These are phyloP conservation scores for Hippoglossus stenolepis DNA, from an alignment of 2,113 vertebrate genomes.

Conservation along the genomic window DNA sequence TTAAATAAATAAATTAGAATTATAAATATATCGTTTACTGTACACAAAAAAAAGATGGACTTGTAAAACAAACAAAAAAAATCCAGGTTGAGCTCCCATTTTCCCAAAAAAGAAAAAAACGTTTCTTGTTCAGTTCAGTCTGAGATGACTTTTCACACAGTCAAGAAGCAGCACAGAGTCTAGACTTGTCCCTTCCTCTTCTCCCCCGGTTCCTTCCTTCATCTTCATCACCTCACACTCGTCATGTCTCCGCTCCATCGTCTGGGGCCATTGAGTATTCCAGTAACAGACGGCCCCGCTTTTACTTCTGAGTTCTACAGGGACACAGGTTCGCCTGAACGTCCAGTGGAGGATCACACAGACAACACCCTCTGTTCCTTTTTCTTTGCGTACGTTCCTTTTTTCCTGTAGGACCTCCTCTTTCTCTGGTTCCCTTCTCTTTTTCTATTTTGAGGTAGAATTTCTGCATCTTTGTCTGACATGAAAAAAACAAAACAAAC, in stretches of 20 bases:
- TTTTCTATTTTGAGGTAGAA: slow-evolving; percentile 85
- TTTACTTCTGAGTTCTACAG: slow-evolving; percentile 50
- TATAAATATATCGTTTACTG: slow-evolving; percentile 82
- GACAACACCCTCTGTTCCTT: slow-evolving; percentile 48
- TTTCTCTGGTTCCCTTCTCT: slow-evolving; percentile 69
- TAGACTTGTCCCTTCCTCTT: slow-evolving; percentile 44
- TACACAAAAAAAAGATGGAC: slow-evolving; percentile 72
- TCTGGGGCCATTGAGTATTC: slow-evolving; percentile 53
- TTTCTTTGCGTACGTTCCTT: slow-evolving; percentile 65
- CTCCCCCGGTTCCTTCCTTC: neutral
- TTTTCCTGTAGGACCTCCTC: slow-evolving; percentile 58
- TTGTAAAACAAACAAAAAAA: slow-evolving; percentile 62
- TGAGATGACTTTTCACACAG: slow-evolving; percentile 53
- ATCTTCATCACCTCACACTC: slow-evolving; percentile 25
- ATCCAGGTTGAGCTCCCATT: slow-evolving; percentile 60
- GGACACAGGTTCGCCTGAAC: slow-evolving; percentile 40
- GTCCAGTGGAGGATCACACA: slow-evolving; percentile 38
- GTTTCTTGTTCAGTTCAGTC: slow-evolving; percentile 57
- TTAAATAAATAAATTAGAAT: slow-evolving; percentile 88
- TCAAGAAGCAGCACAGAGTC: slow-evolving; percentile 74
- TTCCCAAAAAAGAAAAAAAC: slow-evolving; percentile 29
- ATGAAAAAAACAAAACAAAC: slow-evolving; percentile 18
- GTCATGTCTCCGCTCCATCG: slow-evolving; percentile 59
- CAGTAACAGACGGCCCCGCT: slow-evolving; percentile 57
- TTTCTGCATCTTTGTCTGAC: slow-evolving; percentile 75